phyloP scores from a whole-genome alignment of 2,888 invertebrate genomes.

The Rotaria socialis region DNA sequence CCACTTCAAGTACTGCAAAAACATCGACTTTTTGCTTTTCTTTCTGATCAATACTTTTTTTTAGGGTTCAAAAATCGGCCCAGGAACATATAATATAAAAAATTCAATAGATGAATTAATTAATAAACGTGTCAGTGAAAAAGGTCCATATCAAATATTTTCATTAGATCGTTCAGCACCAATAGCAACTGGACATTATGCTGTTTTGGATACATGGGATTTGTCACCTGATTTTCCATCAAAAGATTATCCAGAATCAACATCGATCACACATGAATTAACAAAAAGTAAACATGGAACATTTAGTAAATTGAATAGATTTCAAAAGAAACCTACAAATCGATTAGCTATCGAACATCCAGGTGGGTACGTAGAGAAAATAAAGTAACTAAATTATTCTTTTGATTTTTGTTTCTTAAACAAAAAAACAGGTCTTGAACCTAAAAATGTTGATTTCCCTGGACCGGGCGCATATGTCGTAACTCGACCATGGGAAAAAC shows the following conservation, averaged over 20 bases:
- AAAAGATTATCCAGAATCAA: slow-evolving; percentile 34
- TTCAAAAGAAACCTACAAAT: slow-evolving; percentile 13
- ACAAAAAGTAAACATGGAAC: neutral
- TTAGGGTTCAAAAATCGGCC: slow-evolving; percentile 41
- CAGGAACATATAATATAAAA: slow-evolving; percentile 42
- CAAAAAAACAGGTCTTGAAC: neutral
- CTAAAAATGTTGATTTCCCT: slow-evolving; percentile 12
- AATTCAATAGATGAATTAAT: slow-evolving; percentile 43
- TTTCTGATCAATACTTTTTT: neutral
- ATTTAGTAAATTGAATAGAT: slow-evolving; percentile 13
- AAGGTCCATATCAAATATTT: slow-evolving; percentile 46
- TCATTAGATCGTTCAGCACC: slow-evolving; percentile 13
- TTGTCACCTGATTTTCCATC: slow-evolving; percentile 25
- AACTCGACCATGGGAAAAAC: neutral
- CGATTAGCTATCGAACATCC: slow-evolving; percentile 24
- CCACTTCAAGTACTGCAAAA: slow-evolving; percentile 39
- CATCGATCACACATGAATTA: neutral
- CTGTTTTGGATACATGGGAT: neutral
- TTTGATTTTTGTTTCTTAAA: neutral
- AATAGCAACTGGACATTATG: slow-evolving; percentile 43
- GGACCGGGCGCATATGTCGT: neutral
- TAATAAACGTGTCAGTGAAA: slow-evolving; percentile 39
- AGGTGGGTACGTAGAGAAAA: neutral
- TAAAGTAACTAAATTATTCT: no score
- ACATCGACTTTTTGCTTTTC: neutral